A percentile compares a stretch with the other conserved stretches of the same genome.
Conservation (phyloP, 2,797 vertebrate species). For the Sparidentex hasta region DNA sequence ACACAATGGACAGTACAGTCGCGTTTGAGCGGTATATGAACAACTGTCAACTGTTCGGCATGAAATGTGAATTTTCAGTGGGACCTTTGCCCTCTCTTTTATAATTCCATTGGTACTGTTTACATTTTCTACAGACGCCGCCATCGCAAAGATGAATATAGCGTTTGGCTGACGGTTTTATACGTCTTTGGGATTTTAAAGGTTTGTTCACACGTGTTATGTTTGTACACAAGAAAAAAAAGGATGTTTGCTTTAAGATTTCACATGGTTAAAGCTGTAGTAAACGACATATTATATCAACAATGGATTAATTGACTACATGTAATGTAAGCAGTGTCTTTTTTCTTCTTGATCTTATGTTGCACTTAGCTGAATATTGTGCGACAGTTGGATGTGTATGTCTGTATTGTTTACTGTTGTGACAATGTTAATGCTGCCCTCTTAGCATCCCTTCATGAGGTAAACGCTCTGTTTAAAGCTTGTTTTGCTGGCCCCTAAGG, state of each 20-base stretch:
- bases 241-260: neutral
- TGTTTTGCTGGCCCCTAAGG: neutral
- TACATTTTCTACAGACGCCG: neutral
- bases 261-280: neutral
- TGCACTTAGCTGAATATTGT: too few relatives aligned
- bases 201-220: neutral
- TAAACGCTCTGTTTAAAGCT: neutral
- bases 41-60: constrained; percentile 1
- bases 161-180: neutral
- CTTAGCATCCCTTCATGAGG: too few relatives aligned
- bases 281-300: neutral
- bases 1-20: neutral
- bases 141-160: neutral
- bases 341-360: too few relatives aligned
- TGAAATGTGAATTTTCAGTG: constrained; percentile 18
- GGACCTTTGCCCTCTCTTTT: constrained; percentile 8
- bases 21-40: neutral
- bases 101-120: constrained; percentile 18
- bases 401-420: too few relatives aligned
- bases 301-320: too few relatives aligned
- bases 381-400: too few relatives aligned
- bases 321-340: too few relatives aligned
- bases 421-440: too few relatives aligned
- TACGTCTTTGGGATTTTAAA: neutral
- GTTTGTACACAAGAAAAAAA: neutral